phyloP scores from a whole-genome alignment of 2,113 vertebrate species.

The Chionodraco myersi region DNA sequence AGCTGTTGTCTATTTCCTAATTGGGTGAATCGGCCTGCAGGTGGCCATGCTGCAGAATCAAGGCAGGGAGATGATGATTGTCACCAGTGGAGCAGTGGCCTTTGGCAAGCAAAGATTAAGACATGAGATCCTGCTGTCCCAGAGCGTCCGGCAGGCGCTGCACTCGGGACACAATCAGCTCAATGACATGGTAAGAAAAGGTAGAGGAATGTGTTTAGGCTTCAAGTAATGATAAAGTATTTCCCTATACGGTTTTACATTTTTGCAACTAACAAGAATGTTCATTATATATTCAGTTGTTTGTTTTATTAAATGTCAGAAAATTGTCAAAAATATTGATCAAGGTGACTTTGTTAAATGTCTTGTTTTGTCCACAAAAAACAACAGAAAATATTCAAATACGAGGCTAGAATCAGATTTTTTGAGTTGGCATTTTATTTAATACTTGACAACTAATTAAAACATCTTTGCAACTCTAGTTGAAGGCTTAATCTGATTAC shows the following conservation, averaged over 20 bases:
- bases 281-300: no score
- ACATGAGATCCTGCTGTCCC: constrained; percentile 97
- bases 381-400: no score
- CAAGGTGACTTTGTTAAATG: no score
- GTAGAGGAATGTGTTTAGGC: neutral
- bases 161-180: constrained; percentile 95
- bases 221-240: neutral
- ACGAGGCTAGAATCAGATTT: no score
- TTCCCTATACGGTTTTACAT: no score
- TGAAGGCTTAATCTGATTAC: neutral
- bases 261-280: no score
- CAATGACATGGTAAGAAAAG: constrained; percentile 91
- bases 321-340: no score
- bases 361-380: no score
- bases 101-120: constrained; percentile 97
- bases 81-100: constrained; percentile 97
- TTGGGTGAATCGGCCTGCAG: constrained; percentile 72
- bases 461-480: neutral
- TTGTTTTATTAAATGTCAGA: no score
- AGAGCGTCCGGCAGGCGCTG: constrained; percentile 96
- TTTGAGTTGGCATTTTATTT: no score
- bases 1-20: constrained; percentile 20
- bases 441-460: no score
- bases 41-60: constrained; percentile 97
- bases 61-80: constrained; percentile 98